Evolutionary conservation across 2,888 invertebrate genomes (phyloP), one percentile per base, ranked within the genome.

Genomic region (Drosophila austrosaltans): DNA sequence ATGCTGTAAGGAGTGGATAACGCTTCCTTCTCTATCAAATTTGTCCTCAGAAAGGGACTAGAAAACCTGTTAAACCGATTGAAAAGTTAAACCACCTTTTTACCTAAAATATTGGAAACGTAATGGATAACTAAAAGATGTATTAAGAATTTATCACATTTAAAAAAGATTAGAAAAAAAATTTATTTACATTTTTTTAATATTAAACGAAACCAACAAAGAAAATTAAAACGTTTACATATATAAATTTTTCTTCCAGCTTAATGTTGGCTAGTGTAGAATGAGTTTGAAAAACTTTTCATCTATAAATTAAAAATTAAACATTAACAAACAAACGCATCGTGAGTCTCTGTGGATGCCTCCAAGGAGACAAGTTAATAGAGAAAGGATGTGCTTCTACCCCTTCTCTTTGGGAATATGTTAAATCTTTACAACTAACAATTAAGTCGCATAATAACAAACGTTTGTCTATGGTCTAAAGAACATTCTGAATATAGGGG

Each of bases 401-500:
- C 36, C 42, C 42, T n/a, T 25, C 7, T 56, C 7, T 56, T 36
- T 5, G 54, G 65, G 12, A 54, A 1, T 65, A 67, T 72, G 68
- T 78, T 82, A 87, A 87, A 80, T 82, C 87, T 85, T 87, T 74
- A 82, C 87, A 82, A 85, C 83, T 71, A 85, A 83, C 83, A 83
- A 83, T 83, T 83, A 83, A 83, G 83, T 87, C 85, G 85, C 82
- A 85, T 65, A 76, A 81, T 85, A 87, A 82, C 83, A 73, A 83
- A 83, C 80, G 76, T 76, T 87, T 85, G 76, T 76, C 22, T 48
- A 25, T 48, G 22, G 22, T 22, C 10, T 25, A 25, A 48, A 25
- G 25, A 48, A 10, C 10, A 48, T 39, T 7, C 6, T 28, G 25
- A 3, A 20, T 32, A 4, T 8, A 16, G 32, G 7, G 3, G 0